Evolutionary conservation across 2,797 vertebrate genomes (phyloP).

Genomic region (Takifugu ocellatus): DNA sequence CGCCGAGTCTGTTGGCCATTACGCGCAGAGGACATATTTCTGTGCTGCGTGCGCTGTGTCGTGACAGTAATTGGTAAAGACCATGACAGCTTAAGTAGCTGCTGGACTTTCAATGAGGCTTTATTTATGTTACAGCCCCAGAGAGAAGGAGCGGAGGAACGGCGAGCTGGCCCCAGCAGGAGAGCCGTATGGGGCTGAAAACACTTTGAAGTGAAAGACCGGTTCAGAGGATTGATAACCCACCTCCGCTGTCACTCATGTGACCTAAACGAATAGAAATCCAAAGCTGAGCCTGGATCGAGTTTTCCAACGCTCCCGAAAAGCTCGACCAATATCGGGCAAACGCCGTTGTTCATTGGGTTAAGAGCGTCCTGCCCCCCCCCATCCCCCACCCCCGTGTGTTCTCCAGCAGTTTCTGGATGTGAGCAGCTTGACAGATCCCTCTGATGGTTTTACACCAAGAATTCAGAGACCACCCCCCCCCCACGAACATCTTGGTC

Average conservation of each 20-base stretch:
- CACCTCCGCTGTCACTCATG: constrained; percentile 75
- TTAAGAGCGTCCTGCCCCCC: constrained; percentile 33
- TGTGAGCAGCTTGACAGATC: neutral
- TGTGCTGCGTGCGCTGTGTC: constrained; percentile 60
- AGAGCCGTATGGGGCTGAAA: constrained; percentile 63
- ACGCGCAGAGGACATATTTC: constrained; percentile 58
- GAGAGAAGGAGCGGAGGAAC: constrained; percentile 77
- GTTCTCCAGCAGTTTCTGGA: constrained; percentile 11
- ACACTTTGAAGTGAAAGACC: constrained; percentile 78
- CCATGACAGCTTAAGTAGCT: constrained; percentile 83
- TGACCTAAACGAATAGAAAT: constrained; percentile 50
- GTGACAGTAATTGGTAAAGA: constrained; percentile 83
- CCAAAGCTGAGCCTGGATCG: constrained; percentile 55
- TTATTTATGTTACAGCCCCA: constrained; percentile 80
- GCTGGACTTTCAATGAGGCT: constrained; percentile 77
- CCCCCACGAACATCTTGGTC: neutral
- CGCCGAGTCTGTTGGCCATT: constrained; percentile 63
- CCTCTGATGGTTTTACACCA: too few species aligned
- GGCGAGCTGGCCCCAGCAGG: constrained; percentile 72
- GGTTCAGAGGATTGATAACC: constrained; percentile 75
- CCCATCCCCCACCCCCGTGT: neutral
- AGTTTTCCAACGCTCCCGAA: constrained; percentile 56
- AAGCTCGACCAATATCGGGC: constrained; percentile 43
- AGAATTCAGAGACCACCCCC: neutral
- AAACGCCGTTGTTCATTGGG: constrained; percentile 40